A percentile compares a stretch with the other conserved stretches of the same genome.
phyloP scores from a whole-genome alignment of 1,140 invertebrate species.

The Nephila pilipes region DNA sequence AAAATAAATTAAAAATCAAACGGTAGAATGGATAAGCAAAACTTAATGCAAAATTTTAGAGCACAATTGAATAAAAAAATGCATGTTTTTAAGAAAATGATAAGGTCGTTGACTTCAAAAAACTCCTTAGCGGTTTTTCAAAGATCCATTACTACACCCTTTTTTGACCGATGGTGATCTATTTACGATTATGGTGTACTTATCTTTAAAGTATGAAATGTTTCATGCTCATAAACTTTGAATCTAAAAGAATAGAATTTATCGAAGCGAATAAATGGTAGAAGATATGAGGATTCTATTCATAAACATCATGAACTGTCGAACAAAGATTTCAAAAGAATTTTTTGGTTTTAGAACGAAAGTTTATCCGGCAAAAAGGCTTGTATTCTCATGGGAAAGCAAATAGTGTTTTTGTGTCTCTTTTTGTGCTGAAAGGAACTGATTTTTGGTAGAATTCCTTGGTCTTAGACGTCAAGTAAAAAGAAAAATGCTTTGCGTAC shows the following conservation, averaged over 20 bases:
- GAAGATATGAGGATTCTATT: neutral
- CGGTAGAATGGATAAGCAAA: too few relatives aligned
- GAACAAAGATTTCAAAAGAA: slow-evolving; percentile 17
- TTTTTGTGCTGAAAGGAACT: neutral
- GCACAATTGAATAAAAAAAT: too few relatives aligned
- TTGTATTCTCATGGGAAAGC: neutral
- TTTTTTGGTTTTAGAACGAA: neutral
- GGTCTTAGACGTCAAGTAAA: neutral
- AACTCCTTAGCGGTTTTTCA: too few relatives aligned
- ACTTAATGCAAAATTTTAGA: too few relatives aligned
- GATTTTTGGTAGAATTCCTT: neutral
- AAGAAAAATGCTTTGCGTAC: neutral
- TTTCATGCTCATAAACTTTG: neutral
- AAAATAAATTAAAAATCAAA: too few relatives aligned
- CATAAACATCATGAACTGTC: neutral
- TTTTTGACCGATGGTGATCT: too few relatives aligned
- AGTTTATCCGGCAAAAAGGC: neutral
- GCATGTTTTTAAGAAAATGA: too few relatives aligned
- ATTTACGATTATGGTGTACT: too few relatives aligned
- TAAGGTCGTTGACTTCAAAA: too few relatives aligned
- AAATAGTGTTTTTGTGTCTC: neutral
- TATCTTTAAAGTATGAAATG: neutral
- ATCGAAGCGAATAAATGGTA: neutral
- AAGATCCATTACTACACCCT: too few relatives aligned
- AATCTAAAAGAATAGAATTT: neutral